Evolutionary conservation across 2,888 invertebrate genomes (phyloP).

Genomic region (Heteropelma amictum): DNA sequence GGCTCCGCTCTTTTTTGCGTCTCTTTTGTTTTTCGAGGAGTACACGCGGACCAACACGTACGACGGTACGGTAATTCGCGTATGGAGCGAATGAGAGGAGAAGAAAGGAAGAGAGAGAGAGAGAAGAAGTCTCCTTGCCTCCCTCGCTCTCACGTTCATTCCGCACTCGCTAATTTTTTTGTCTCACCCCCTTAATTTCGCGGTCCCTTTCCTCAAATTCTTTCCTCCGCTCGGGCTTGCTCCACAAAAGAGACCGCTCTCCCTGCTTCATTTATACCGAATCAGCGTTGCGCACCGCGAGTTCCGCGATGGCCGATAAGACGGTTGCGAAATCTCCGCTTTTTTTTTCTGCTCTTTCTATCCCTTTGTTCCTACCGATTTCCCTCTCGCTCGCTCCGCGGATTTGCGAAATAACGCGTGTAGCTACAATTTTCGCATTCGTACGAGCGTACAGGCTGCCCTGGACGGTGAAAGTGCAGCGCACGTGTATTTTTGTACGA

Average conservation of each 20-base stretch:
- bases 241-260: slow-evolving; percentile 40
- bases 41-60: neutral
- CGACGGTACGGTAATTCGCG: slow-evolving; percentile 14
- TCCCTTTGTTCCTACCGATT: neutral
- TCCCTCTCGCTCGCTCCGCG: neutral
- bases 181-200: neutral
- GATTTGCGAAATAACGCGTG: slow-evolving; percentile 34
- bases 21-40: slow-evolving; percentile 7
- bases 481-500: slow-evolving; percentile 34
- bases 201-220: slow-evolving; percentile 9
- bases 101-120: slow-evolving; percentile 5
- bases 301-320: slow-evolving; percentile 48
- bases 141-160: slow-evolving; percentile 29
- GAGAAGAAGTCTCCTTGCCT: slow-evolving; percentile 34
- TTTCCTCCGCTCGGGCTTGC: slow-evolving; percentile 31
- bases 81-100: slow-evolving; percentile 24
- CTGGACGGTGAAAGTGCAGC: neutral
- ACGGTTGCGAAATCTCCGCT: slow-evolving; percentile 25
- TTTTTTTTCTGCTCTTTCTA: neutral
- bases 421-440: neutral
- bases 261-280: slow-evolving; percentile 51
- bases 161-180: slow-evolving; percentile 41
- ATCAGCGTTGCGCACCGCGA: slow-evolving; percentile 55
- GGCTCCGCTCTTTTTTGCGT: slow-evolving; percentile 18
- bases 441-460: neutral